A percentile compares a stretch with the other conserved stretches of the same genome.
phyloP scores from a whole-genome alignment of 2,797 vertebrate genomes.

The Chiroxiphia lanceolata region DNA sequence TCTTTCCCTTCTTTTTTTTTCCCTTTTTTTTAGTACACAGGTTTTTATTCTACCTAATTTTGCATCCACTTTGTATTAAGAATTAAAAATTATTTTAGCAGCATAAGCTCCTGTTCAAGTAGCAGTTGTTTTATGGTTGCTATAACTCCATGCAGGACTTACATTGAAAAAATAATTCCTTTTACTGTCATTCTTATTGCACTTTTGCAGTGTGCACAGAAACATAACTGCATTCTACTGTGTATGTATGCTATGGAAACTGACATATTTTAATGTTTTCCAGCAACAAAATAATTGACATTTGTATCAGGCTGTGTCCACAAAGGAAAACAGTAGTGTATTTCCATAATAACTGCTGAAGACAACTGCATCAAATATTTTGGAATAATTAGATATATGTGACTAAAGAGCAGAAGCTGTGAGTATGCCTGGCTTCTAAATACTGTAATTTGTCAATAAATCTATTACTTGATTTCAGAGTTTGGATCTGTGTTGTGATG shows the following conservation, averaged over 20 bases:
- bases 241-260: background rate
- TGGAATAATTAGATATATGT: conserved; percentile 40
- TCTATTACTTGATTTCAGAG: conserved; percentile 56
- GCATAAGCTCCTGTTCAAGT: background rate
- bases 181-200: conserved; percentile 16
- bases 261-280: conserved; percentile 18
- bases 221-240: background rate
- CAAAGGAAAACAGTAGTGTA: background rate
- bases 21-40: background rate
- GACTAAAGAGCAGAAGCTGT: conserved; percentile 52
- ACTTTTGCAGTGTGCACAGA: conserved; percentile 22
- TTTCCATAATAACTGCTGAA: conserved; percentile 28
- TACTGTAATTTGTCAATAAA: conserved; percentile 77
- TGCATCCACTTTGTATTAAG: background rate
- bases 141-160: conserved; percentile 25
- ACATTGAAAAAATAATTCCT: conserved; percentile 17
- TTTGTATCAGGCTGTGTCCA: conserved; percentile 13
- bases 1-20: background rate
- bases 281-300: background rate
- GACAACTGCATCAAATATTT: background rate
- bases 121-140: background rate
- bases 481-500: conserved; percentile 9
- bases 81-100: background rate
- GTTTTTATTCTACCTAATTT: conserved; percentile 1
- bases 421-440: conserved; percentile 64